A percentile compares a stretch with the other conserved stretches of the same genome.
Conservation (phyloP, 2,888 invertebrate genomes). For the Rhamphomyia laevipes region DNA sequence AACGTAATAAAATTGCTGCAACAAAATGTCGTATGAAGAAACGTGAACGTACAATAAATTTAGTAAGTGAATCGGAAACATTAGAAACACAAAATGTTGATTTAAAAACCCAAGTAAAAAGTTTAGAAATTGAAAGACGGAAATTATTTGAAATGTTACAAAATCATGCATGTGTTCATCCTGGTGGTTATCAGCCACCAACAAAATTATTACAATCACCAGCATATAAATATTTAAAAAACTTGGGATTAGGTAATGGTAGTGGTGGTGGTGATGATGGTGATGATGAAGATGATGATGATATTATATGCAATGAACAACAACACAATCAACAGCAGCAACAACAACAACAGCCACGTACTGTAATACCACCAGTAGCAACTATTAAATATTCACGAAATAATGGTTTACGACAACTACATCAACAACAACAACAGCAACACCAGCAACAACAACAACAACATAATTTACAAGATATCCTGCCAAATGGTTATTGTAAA, state of each 20-base stretch:
- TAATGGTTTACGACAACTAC: conserved; percentile 24
- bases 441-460: conserved; percentile 18
- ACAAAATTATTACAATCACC: conserved; percentile 32
- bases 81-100: conserved; percentile 76
- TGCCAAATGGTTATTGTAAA: conserved; percentile 36
- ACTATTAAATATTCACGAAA: conserved; percentile 32
- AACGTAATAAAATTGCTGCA: conserved; percentile 88
- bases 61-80: conserved; percentile 76
- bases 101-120: conserved; percentile 70
- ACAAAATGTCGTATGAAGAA: conserved; percentile 92
- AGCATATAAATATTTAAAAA: conserved; percentile 31
- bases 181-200: conserved; percentile 29
- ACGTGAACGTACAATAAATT: conserved; percentile 73
- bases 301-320: neutral
- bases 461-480: conserved; percentile 15
- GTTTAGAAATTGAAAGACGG: conserved; percentile 66
- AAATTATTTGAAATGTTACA: conserved; percentile 69
- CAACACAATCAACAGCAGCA: conserved; percentile 14
- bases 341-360: conserved; percentile 21
- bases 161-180: conserved; percentile 56
- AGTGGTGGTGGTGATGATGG: conserved; percentile 21
- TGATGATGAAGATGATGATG: conserved; percentile 15
- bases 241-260: conserved; percentile 27
- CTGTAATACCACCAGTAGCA: conserved; percentile 35
- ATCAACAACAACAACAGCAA: conserved; percentile 18